Conservation (phyloP, 2,797 vertebrate genomes). For the Chaunax sp. region DNA sequence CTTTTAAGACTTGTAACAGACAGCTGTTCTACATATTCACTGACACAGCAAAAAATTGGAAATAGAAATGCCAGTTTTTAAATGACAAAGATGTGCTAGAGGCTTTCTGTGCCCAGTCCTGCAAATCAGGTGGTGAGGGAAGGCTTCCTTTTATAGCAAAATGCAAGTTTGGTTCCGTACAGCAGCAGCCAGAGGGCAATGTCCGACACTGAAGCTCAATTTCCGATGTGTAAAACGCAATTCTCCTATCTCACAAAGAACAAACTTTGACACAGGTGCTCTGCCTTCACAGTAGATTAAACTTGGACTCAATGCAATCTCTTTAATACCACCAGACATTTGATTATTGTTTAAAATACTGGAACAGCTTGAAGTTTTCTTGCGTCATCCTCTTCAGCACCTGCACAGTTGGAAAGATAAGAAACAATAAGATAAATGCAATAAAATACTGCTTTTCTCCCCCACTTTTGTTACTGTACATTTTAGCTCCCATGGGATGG, state of each 20-base stretch:
- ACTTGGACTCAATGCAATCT: constrained; percentile 61
- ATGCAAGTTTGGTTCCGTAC: constrained; percentile 36
- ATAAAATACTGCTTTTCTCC: constrained; percentile 55
- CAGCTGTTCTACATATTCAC: constrained; percentile 14
- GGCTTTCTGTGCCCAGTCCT: constrained; percentile 25
- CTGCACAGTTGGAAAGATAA: constrained; percentile 59
- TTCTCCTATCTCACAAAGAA: constrained; percentile 41
- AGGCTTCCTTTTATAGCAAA: constrained; percentile 35
- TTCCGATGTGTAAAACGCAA: constrained; percentile 46
- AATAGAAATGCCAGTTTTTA: constrained; percentile 31
- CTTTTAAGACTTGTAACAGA: constrained; percentile 1
- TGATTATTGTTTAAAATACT: constrained; percentile 66
- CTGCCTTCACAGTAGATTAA: constrained; percentile 62
- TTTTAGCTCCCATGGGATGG: not conserved
- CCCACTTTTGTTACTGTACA: constrained; percentile 45
- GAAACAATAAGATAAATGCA: constrained; percentile 50
- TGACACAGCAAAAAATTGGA: constrained; percentile 7
- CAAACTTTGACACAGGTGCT: constrained; percentile 26
- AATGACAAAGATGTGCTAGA: constrained; percentile 33
- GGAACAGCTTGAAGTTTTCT: constrained; percentile 61
- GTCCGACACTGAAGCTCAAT: constrained; percentile 43
- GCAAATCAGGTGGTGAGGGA: constrained; percentile 42
- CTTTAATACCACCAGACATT: constrained; percentile 59
- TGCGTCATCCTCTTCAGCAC: constrained; percentile 54
- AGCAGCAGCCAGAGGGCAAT: constrained; percentile 49